These are phyloP conservation scores for Himalopsyche tibetana DNA, from an alignment of 2,888 invertebrate genomes.

Conservation along the genomic window DNA sequence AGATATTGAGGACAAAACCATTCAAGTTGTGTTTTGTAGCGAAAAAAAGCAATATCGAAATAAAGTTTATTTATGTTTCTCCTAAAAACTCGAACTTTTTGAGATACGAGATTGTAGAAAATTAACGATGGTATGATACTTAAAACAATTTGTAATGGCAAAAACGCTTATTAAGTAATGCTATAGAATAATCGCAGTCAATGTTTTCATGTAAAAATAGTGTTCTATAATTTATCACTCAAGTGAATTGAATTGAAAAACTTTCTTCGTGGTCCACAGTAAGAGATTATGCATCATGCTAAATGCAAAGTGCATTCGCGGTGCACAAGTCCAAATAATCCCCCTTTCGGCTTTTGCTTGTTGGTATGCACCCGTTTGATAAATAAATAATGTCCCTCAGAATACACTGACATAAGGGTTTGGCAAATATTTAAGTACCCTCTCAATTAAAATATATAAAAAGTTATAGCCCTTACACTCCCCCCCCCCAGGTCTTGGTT, in stretches of 20 bases:
- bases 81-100: too few species aligned
- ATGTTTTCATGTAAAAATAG: too few species aligned
- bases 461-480: conserved; percentile 59
- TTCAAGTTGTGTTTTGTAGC: too few species aligned
- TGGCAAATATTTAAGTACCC: conserved; percentile 72
- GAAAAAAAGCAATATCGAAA: too few species aligned
- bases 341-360: conserved; percentile 57
- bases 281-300: conserved; percentile 18
- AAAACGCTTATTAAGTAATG: too few species aligned
- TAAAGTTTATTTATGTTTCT: too few species aligned
- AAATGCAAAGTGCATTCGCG: conserved; percentile 54
- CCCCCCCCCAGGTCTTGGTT: conserved; percentile 38
- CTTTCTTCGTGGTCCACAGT: not conserved
- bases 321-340: conserved; percentile 58
- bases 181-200: too few species aligned
- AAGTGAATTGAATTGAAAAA: conserved; percentile 14
- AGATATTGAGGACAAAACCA: too few species aligned
- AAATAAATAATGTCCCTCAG: conserved; percentile 69
- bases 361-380: conserved; percentile 66
- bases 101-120: too few species aligned
- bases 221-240: not conserved
- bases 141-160: too few species aligned
- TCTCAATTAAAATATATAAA: conserved; percentile 67
- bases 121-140: too few species aligned
- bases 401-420: conserved; percentile 69